Percentiles rank a stretch among this genome's conserved stretches.
phyloP scores from a whole-genome alignment of 2,113 vertebrate genomes.

The Tricholaema leucomelas region DNA sequence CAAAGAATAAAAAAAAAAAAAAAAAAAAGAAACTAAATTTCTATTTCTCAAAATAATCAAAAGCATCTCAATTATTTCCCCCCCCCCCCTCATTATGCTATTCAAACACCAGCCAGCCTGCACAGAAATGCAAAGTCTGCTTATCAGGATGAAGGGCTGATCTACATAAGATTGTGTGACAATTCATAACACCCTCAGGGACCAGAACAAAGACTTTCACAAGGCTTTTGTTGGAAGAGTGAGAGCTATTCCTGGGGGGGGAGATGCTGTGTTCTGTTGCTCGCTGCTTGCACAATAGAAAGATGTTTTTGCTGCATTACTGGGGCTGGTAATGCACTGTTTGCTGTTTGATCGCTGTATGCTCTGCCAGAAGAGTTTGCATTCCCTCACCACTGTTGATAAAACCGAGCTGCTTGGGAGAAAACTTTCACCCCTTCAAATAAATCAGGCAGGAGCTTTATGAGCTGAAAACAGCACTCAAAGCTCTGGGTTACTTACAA shows the following conservation, averaged over 20 bases:
- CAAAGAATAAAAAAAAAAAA: neutral
- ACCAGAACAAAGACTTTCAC: conserved; percentile 51
- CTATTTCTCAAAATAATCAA: neutral
- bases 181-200: conserved; percentile 33
- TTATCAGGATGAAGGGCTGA: neutral
- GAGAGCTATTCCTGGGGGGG: neutral
- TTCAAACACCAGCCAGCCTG: neutral
- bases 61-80: neutral
- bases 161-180: conserved; percentile 22
- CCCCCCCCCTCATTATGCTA: neutral
- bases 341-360: conserved; percentile 26
- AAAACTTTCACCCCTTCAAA: neutral
- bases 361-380: conserved; percentile 24
- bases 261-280: conserved; percentile 40
- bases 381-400: neutral
- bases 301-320: conserved; percentile 50
- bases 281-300: conserved; percentile 53
- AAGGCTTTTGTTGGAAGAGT: conserved; percentile 17
- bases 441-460: conserved; percentile 18
- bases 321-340: conserved; percentile 46
- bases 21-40: too few species aligned
- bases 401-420: neutral
- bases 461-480: neutral
- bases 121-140: neutral
- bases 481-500: neutral